phyloP scores from a whole-genome alignment of 2,888 invertebrate genomes.

The Brenthis daphne region DNA sequence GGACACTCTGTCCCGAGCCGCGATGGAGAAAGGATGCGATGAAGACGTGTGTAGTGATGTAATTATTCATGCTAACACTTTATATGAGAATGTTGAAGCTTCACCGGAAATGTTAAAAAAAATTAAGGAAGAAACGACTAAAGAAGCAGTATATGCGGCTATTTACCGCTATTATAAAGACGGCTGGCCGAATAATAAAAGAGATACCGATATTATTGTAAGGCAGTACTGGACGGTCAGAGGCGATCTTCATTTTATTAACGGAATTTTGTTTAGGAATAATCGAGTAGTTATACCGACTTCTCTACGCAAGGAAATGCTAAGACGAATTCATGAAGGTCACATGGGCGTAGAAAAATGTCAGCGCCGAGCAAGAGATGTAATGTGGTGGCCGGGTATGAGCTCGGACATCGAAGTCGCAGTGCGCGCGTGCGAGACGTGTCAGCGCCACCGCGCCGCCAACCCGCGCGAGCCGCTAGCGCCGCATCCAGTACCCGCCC shows the following conservation, averaged over 20 bases:
- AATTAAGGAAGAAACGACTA: neutral
- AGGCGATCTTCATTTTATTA: neutral
- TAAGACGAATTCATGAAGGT: conserved; percentile 1
- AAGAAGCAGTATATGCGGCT: no score
- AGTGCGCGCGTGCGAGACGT: no score
- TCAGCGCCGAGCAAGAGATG: no score
- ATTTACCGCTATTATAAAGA: no score
- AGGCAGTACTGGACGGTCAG: no score
- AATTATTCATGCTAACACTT: neutral
- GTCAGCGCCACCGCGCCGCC: no score
- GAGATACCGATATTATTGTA: no score
- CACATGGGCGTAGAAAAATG: neutral
- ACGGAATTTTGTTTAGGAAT: conserved; percentile 1
- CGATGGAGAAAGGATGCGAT: neutral
- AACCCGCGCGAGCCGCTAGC: no score
- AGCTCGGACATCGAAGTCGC: no score
- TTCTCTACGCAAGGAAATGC: neutral
- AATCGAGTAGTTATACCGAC: conserved; percentile 7
- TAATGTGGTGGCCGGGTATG: no score
- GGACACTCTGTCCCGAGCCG: neutral
- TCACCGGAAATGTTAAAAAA: neutral
- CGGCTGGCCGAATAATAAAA: no score
- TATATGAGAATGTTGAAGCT: neutral
- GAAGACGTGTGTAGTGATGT: neutral
- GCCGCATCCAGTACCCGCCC: no score